Percentiles rank a stretch among this genome's conserved stretches.
Conservation (phyloP, 2,888 invertebrate genomes). For the Lithophane leautieri region DNA sequence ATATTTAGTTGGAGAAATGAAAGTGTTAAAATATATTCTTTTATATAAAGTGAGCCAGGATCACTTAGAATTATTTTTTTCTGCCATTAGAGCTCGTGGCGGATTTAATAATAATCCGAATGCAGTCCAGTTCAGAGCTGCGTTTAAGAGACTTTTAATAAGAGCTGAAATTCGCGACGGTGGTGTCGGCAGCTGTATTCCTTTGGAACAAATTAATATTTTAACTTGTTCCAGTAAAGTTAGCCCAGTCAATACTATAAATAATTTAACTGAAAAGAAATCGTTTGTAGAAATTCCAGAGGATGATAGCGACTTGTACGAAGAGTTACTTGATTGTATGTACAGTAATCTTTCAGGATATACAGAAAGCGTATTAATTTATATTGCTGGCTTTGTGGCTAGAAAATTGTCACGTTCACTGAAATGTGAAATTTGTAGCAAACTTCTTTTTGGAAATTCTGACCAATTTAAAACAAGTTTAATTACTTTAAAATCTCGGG, state of each 20-base stretch:
- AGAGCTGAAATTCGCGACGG: constrained; percentile 26
- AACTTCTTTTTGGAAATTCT: background rate
- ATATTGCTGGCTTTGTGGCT: constrained; percentile 14
- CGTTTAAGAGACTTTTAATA: constrained; percentile 13
- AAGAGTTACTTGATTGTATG: constrained; percentile 10
- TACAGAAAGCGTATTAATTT: background rate
- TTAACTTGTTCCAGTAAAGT: constrained; percentile 17
- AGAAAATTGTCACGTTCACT: background rate
- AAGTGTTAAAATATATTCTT: constrained; percentile 17
- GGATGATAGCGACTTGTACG: constrained; percentile 12
- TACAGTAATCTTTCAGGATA: constrained; percentile 6
- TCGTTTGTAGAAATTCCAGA: constrained; percentile 6
- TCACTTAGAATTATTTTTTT: constrained; percentile 23
- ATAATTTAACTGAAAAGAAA: constrained; percentile 20
- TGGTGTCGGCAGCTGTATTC: constrained; percentile 17
- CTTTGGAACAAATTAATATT: constrained; percentile 17
- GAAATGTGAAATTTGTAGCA: background rate
- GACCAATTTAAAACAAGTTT: background rate
- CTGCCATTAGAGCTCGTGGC: constrained; percentile 48
- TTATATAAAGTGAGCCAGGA: constrained; percentile 38
- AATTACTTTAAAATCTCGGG: constrained; percentile 3
- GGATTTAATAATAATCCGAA: constrained; percentile 58
- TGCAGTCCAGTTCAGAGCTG: constrained; percentile 19
- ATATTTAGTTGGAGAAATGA: constrained; percentile 2
- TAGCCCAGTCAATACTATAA: constrained; percentile 8